These are phyloP conservation scores for Vicugna pacos DNA, from an alignment of 2,113 vertebrate genomes.

Conservation along the genomic window DNA sequence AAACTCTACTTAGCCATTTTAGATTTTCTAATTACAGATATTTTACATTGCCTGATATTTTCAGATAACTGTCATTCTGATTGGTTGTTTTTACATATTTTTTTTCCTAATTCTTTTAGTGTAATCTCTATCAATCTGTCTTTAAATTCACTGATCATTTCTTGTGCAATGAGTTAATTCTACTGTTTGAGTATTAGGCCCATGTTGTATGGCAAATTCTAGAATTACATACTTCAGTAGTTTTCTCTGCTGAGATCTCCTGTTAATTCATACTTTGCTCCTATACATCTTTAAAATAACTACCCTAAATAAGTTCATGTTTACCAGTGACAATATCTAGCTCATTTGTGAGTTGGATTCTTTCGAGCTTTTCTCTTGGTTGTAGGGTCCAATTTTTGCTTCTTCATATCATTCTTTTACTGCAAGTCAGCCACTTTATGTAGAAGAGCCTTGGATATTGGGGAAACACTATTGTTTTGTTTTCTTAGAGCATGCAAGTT, in stretches of 20 bases:
- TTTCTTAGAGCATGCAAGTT: not conserved
- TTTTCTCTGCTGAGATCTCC: not conserved
- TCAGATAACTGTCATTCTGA: not conserved
- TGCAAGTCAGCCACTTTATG: not conserved
- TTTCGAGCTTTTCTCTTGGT: not conserved
- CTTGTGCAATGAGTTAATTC: not conserved
- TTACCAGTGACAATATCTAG: not conserved
- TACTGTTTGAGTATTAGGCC: not conserved
- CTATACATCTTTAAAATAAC: not conserved
- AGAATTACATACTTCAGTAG: not conserved
- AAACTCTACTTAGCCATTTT: not conserved
- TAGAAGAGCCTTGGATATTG: not conserved
- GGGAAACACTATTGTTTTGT: not conserved
- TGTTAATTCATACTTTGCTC: not conserved
- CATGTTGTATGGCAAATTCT: not conserved
- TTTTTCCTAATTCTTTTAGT: not conserved
- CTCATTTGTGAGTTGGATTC: not conserved
- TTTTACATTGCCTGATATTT: not conserved
- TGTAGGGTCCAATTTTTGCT: not conserved
- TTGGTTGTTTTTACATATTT: not conserved
- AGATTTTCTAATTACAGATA: not conserved
- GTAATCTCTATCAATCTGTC: not conserved
- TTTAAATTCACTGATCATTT: not conserved
- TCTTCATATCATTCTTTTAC: not conserved
- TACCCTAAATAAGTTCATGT: not conserved